A percentile compares a stretch with the other conserved stretches of the same genome.
These are phyloP conservation scores for Steinernema feltiae DNA, from an alignment of 1,140 invertebrate genomes.

Conservation along the genomic window DNA sequence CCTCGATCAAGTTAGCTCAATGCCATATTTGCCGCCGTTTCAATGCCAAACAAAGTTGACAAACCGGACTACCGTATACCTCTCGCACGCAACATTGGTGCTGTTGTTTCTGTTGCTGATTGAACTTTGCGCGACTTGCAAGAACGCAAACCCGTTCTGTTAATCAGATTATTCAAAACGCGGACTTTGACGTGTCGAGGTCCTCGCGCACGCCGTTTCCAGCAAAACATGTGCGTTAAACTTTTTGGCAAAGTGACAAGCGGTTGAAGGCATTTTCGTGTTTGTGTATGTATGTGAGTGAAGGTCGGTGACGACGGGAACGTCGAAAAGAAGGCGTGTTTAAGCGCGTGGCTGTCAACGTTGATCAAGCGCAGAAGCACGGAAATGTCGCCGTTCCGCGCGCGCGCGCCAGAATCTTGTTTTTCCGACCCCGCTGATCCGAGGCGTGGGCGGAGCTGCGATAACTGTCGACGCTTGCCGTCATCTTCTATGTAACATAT, in stretches of 20 bases:
- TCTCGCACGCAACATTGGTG: no score
- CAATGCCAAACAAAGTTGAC: no score
- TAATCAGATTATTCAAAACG: no score
- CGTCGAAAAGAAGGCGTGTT: neutral
- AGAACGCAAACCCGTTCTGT: neutral
- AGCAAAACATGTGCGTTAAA: no score
- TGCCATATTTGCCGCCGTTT: no score
- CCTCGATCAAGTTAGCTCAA: no score
- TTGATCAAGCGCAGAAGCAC: neutral
- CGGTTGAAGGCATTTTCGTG: neutral
- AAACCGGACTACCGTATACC: no score
- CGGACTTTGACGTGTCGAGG: no score
- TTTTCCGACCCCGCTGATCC: neutral
- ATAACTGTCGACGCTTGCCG: neutral
- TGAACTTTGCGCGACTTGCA: no score
- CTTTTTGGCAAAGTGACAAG: neutral
- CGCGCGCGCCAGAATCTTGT: conserved; percentile 8
- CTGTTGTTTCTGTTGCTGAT: no score
- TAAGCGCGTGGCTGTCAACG: conserved; percentile 9
- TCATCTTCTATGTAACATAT: neutral
- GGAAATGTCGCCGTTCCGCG: conserved; percentile 1
- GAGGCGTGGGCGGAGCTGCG: no score
- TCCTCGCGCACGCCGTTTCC: no score
- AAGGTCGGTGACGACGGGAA: neutral
- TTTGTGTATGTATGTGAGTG: neutral